Evolutionary conservation across 92 coral and sea anemone species (phyloP).

Genomic region (Blastomussa wellsi): DNA sequence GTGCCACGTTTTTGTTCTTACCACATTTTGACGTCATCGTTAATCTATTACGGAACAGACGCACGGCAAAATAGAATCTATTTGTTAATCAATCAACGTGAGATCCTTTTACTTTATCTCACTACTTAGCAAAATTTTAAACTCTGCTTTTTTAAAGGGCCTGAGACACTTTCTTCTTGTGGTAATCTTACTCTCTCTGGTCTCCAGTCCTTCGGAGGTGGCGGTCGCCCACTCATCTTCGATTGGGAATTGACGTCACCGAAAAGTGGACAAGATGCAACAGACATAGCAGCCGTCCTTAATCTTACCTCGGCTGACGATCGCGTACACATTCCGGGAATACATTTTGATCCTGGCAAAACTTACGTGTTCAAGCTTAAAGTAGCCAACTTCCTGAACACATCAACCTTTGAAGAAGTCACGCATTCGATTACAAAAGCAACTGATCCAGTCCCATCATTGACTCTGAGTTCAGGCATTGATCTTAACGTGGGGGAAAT

Average conservation of each 20-base stretch:
- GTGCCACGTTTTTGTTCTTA: too few species aligned
- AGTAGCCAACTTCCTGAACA: constrained; percentile 18
- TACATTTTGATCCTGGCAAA: neutral
- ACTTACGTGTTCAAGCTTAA: constrained; percentile 12
- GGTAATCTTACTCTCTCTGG: constrained; percentile 52
- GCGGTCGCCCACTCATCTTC: constrained; percentile 45
- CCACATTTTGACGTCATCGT: too few species aligned
- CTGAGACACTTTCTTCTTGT: constrained; percentile 48
- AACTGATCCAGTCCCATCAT: constrained; percentile 19
- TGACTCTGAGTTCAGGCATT: constrained; percentile 13
- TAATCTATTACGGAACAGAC: too few species aligned
- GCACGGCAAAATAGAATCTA: too few species aligned
- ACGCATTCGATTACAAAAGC: constrained; percentile 17
- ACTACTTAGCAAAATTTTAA: neutral
- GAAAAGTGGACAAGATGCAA: neutral
- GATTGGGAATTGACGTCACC: constrained; percentile 24
- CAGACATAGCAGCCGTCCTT: neutral
- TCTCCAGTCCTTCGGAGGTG: constrained; percentile 55
- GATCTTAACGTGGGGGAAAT: constrained; percentile 10
- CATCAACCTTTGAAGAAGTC: neutral
- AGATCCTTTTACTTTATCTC: too few species aligned
- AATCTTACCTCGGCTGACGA: neutral
- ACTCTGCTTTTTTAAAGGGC: constrained; percentile 22
- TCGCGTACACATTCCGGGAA: constrained; percentile 5
- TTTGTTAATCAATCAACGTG: too few species aligned